Evolutionary conservation across 2,797 vertebrate genomes (phyloP), one percentile per base, ranked within the genome.

Genomic region (Chloroceryle amazona): DNA sequence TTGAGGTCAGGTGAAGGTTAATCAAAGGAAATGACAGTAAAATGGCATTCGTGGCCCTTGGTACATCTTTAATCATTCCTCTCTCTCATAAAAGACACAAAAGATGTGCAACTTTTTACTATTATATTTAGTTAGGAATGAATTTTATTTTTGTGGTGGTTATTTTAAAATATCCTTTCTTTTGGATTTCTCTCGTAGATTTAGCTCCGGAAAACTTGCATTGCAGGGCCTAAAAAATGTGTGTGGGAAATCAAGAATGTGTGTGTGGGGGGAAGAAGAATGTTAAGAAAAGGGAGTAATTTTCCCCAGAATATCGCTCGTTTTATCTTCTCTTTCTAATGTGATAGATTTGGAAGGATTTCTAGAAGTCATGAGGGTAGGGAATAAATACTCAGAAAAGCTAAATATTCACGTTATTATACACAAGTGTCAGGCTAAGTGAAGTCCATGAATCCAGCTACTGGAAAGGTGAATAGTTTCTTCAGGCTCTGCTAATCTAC

Each of bases 21-120:
- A 98, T 98, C 97, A 98, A 98, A 98, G 97, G 98, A 98, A 98
- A 97, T 98, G 98, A 98, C 96, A 97, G 95, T 96, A 96, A 98
- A 98, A 98, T 98, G 96, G 94, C 92, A 97, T 97, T 97, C 84
- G 22, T 74, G 95, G 91, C 95, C 86, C 96, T 90, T 9, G 88
- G 94, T 98, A 95, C 98, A 96, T 97, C 97, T 98, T 98, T 98
- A 98, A 98, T 98, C 96, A 86, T 97, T 97, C 86, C 73, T 37
- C 74, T 26, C 70, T 55, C 83, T 93, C 91, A 66, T n/a, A 41
- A 93, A 81, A 94, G 60, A 23, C 74, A 95, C 76, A 90, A 61
- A 91, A 73, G 89, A 52, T 68, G 79, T 86, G 42, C 93, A 97
- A 96, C 79, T 84, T 93, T 90, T 52, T 37, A 13, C 91, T 23